Evolutionary conservation across 2,888 invertebrate species (phyloP), one percentile per base, ranked within the genome.

Genomic region (Noctua comes): DNA sequence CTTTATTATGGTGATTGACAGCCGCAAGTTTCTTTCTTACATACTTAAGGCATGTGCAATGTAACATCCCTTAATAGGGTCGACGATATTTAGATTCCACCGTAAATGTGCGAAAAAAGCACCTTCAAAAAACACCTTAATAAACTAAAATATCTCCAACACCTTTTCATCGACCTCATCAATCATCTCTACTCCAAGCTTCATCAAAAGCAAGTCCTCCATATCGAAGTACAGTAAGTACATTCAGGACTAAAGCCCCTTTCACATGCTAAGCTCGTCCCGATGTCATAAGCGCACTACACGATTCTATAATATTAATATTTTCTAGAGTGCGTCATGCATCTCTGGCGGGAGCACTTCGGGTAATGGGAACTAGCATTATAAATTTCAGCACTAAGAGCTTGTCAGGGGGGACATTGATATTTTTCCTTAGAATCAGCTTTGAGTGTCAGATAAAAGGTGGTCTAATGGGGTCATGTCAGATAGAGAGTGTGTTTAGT

Each of bases 301-400:
- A 74, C 76, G 78, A 85, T 89, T 76, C 82, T 84, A 83, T 88
- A 83, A 83, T 81, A 90, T 91, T 93, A 92, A 93, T 91, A 93
- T 92, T 91, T 93, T 83, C 90, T 84, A 86, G 79, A 94, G 93
- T 93, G 94, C 93, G 94, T 94, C 93, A 94, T 95, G 93, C 93
- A 93, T 95, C 88, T 83, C 77, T 80, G 84, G 73, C 71, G 54
- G 57, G 43, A 91, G 93, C 95, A 95, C 96, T 96, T 90, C 88
- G 88, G 86, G 91, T 95, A 96, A 96, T 96, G 95, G 95, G 92
- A 94, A 94, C 93, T 94, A 94, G 94, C 92, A 95, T 96, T 95
- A 96, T 95, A 95, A 94, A 96, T 96, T 95, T 91, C 90, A 89
- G 92, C 92, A 90, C 94, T 96, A 95, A 96, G 93, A 95, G 95